Percentiles rank a stretch among this genome's conserved stretches.
Conservation (phyloP, 2,888 invertebrate species). For the Pteria penguin region DNA sequence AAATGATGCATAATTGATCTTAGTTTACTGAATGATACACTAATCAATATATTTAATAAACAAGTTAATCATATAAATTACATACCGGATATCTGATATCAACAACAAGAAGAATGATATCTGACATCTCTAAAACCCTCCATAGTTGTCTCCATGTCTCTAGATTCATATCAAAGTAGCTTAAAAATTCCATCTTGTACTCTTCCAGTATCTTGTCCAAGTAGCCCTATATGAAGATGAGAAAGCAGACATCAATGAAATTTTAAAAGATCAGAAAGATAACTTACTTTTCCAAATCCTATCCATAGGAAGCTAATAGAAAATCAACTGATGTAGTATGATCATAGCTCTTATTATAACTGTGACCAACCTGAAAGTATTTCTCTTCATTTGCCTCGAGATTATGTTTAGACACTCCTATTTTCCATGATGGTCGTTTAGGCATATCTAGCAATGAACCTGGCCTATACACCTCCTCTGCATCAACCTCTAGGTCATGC, state of each 20-base stretch:
- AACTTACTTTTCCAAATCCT: neutral
- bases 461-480: slow-evolving; percentile 72
- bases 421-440: slow-evolving; percentile 91
- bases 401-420: slow-evolving; percentile 86
- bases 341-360: neutral
- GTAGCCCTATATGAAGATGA: slow-evolving; percentile 85
- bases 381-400: slow-evolving; percentile 90
- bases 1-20: neutral
- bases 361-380: slow-evolving; percentile 85
- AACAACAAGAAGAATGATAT: slow-evolving; percentile 91
- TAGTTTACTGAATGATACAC: neutral
- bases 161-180: slow-evolving; percentile 94
- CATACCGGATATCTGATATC: slow-evolving; percentile 85
- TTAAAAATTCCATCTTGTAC: slow-evolving; percentile 85
- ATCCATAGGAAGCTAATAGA: neutral
- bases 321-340: neutral
- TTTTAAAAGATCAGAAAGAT: neutral
- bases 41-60: neutral
- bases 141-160: slow-evolving; percentile 98
- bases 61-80: slow-evolving; percentile 16
- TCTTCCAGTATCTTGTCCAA: slow-evolving; percentile 85
- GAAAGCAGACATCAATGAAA: neutral
- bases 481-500: slow-evolving; percentile 70
- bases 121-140: slow-evolving; percentile 96
- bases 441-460: slow-evolving; percentile 83